Base-by-base conservation (phyloP, 2,797 vertebrate genomes). In the Cynodonichthys magdalenae region DNA sequence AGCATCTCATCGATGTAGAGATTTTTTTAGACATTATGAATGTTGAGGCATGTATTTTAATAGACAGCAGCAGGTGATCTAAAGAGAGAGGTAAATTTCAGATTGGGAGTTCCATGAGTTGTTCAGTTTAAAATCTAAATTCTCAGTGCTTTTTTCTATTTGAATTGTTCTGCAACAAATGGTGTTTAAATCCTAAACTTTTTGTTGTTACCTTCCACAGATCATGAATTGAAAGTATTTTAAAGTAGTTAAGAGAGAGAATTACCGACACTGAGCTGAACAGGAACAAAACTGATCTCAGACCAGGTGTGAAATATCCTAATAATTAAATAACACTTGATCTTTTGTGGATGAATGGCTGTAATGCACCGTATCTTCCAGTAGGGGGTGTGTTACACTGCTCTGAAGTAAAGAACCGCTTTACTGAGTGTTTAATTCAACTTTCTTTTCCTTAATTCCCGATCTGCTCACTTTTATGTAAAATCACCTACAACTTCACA, bases 311-410 rank as follows among this genome's bases (percentile, higher is more conserved):
- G 62, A 68, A 59, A 71, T 42, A 55, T 82, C 63, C 57, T 42
- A 34, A 58, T 56, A 53, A 69, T 60, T 68, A 59, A 67, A 57
- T 11, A 39, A 39, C 45, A 46, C 67, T 59, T 68, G 24, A 69
- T 61, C 59, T 55, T 42, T 50, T 56, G 66, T 59, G 66, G 66
- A 67, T 80, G 46, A n/a, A 12, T 59, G 20, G 10, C 4, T 87
- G 87, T 68, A 78, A 59, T 89, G 9, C 58, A 12, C 1, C 1
- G 7, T 7, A 55, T 17, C 31, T 15, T 10, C 87, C 92, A 92
- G 78, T 71, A 90, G 92, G 84, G 75, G 87, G 91, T n/a, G 82
- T 84, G 73, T 77, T 60, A 59, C 18, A 48, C 90, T 86, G 59
- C 58, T 71, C 49, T 44, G 79, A n/a, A 66, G 62, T 50, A 49